A percentile compares a stretch with the other conserved stretches of the same genome.
Evolutionary conservation across 2,113 vertebrate genomes (phyloP).

Genomic region (Colistium nudipinnis): DNA sequence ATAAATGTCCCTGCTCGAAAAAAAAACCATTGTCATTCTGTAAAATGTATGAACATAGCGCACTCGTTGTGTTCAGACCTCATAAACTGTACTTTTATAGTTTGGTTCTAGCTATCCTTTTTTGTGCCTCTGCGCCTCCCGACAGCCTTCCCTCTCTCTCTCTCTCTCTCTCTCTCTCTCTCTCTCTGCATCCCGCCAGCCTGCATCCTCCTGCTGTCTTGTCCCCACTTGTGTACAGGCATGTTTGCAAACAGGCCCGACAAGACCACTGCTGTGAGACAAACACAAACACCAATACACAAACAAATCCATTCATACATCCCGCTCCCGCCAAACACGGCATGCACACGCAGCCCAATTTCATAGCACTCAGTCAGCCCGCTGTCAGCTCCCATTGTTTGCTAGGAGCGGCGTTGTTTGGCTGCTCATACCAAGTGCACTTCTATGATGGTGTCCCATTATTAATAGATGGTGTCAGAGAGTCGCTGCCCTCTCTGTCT

Average conservation of each 20-base stretch:
- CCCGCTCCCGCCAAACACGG: constrained; percentile 8
- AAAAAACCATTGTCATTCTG: background rate
- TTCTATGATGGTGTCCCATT: constrained; percentile 71
- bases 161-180: background rate
- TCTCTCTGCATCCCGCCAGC: background rate
- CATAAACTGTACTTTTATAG: background rate
- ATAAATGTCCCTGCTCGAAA: background rate
- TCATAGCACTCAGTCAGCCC: constrained; percentile 55
- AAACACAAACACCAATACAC: constrained; percentile 80
- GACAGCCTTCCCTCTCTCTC: background rate
- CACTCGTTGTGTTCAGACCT: background rate
- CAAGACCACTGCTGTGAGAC: constrained; percentile 74
- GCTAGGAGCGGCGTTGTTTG: constrained; percentile 66
- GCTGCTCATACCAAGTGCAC: constrained; percentile 42
- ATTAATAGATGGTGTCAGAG: constrained; percentile 79
- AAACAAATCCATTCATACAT: constrained; percentile 74
- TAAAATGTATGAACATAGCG: background rate
- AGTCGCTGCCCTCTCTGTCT: constrained; percentile 68
- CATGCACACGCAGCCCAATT: constrained; percentile 39
- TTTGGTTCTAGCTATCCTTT: too few species aligned
- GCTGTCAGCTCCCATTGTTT: constrained; percentile 52
- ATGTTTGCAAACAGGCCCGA: constrained; percentile 75
- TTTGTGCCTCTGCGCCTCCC: background rate
- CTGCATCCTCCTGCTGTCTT: constrained; percentile 17
- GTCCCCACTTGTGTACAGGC: constrained; percentile 55